These are phyloP conservation scores for Anolis sagrei DNA, from an alignment of 2,113 vertebrate species.

Conservation along the genomic window DNA sequence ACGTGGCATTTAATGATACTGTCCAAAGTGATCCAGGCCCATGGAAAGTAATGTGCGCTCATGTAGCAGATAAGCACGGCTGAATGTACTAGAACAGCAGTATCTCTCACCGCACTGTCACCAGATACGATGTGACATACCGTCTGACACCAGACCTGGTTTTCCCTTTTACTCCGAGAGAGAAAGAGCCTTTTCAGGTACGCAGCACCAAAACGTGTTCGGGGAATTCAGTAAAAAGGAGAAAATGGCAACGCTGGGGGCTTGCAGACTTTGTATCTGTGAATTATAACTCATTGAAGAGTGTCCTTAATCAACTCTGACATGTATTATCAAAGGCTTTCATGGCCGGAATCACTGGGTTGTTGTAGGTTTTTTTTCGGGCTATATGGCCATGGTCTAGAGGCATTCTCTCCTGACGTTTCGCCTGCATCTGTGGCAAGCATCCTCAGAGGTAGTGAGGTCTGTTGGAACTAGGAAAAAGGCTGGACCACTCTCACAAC, in stretches of 20 bases:
- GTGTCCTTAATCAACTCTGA: conserved; percentile 86
- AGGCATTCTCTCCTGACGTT: no score
- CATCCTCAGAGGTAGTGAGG: no score
- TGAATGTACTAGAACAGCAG: conserved; percentile 81
- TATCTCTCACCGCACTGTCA: conserved; percentile 90
- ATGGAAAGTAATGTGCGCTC: conserved; percentile 92
- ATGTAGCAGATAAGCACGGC: conserved; percentile 93
- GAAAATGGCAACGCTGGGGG: conserved; percentile 73
- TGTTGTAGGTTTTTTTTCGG: no score
- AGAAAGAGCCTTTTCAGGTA: conserved; percentile 74
- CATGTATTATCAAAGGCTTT: conserved; percentile 87
- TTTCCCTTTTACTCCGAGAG: conserved; percentile 74
- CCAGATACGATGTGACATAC: conserved; percentile 93
- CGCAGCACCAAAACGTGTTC: conserved; percentile 66
- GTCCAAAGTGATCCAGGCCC: conserved; percentile 95
- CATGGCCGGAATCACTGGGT: no score
- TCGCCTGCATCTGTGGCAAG: no score
- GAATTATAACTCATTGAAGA: conserved; percentile 84
- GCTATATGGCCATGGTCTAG: no score
- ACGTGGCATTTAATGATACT: conserved; percentile 99
- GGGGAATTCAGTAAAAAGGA: conserved; percentile 75
- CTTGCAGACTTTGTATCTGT: conserved; percentile 73
- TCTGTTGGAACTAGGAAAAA: no score
- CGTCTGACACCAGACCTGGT: conserved; percentile 79
- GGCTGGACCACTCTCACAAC: no score